Percentiles rank a stretch among this genome's conserved stretches.
These are phyloP conservation scores for Protonemura montana DNA, from an alignment of 2,888 invertebrate species.

Conservation along the genomic window DNA sequence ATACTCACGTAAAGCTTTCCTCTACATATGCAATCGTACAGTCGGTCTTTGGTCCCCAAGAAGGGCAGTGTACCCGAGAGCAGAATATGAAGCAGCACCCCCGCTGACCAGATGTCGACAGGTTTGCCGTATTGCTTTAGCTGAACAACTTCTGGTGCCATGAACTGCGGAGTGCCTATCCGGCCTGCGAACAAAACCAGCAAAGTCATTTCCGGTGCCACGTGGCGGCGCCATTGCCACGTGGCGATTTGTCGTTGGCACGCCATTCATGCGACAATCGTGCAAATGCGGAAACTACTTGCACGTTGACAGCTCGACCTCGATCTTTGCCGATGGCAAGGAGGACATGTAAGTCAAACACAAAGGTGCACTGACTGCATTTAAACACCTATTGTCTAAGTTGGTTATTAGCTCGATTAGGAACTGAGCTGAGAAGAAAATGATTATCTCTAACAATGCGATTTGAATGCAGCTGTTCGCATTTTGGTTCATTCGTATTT, in stretches of 20 bases:
- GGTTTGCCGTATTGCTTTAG: conserved; percentile 91
- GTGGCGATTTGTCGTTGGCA: no score
- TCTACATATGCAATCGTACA: conserved; percentile 90
- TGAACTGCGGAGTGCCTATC: conserved; percentile 95
- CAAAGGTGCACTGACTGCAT: no score
- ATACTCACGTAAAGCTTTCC: conserved; percentile 78
- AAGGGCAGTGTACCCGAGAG: conserved; percentile 95
- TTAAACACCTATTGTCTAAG: no score
- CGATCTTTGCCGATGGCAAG: no score
- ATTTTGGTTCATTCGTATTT: no score
- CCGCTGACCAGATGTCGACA: conserved; percentile 98
- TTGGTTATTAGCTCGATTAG: no score
- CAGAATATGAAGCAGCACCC: conserved; percentile 91
- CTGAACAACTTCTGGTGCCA: conserved; percentile 97
- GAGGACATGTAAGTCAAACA: no score
- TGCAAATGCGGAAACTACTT: not conserved
- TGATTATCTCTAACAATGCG: no score
- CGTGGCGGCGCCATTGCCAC: not conserved
- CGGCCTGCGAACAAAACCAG: conserved; percentile 69
- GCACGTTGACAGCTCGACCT: no score
- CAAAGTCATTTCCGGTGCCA: not conserved
- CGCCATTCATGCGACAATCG: not conserved
- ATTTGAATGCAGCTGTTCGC: no score
- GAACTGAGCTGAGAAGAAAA: no score
- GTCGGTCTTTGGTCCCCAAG: conserved; percentile 89